These are phyloP conservation scores for Accipiter virgatus DNA, from an alignment of 2,113 vertebrate species.

Conservation along the genomic window DNA sequence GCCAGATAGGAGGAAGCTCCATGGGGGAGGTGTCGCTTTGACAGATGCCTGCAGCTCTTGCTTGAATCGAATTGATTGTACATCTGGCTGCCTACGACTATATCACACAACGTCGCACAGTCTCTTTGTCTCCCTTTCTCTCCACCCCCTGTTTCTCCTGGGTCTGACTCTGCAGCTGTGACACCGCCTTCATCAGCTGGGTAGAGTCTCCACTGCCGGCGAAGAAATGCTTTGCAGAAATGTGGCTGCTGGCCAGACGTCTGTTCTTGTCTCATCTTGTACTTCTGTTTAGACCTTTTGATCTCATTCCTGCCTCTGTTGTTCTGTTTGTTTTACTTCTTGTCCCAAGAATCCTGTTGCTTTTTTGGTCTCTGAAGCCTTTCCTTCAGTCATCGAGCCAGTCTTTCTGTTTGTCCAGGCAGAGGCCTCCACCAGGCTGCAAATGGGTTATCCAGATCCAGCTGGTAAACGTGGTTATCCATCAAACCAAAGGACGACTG, in stretches of 20 bases:
- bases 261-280: conserved; percentile 56
- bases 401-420: not conserved
- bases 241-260: conserved; percentile 37
- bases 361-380: not conserved
- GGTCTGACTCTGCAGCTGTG: not conserved
- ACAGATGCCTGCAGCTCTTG: conserved; percentile 37
- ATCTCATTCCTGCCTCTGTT: conserved; percentile 42
- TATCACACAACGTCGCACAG: not conserved
- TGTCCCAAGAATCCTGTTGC: conserved; percentile 16
- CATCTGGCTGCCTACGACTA: conserved; percentile 44
- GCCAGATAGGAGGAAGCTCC: conserved; percentile 28
- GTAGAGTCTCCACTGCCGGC: not conserved
- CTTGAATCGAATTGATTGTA: conserved; percentile 5
- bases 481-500: not conserved
- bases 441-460: not conserved
- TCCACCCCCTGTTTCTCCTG: not conserved
- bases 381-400: not conserved
- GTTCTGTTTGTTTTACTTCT: conserved; percentile 49
- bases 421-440: not conserved
- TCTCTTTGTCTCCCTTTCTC: not conserved
- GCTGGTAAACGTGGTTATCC: not conserved
- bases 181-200: not conserved
- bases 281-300: conserved; percentile 49
- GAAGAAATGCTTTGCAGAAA: conserved; percentile 20
- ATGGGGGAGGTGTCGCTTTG: conserved; percentile 10